phyloP scores from a whole-genome alignment of 2,113 vertebrate genomes.

The Saguinus midas region DNA sequence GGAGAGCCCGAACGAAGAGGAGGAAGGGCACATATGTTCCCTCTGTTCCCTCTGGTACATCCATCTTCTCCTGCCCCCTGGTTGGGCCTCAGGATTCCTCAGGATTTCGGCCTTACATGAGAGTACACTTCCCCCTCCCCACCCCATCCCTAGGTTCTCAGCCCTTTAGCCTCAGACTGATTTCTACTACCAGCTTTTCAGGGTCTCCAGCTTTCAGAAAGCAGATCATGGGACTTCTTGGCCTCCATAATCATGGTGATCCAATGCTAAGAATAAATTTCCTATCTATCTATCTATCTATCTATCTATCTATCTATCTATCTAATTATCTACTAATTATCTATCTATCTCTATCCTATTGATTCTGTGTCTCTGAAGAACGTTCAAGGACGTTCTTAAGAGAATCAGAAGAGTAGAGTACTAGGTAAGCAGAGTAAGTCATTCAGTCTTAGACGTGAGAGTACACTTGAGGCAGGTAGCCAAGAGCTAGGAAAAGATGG shows the following conservation, averaged over 20 bases:
- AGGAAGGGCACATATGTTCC: not conserved
- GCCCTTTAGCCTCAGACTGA: not conserved
- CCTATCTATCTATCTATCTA: not conserved
- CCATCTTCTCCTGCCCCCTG: not conserved
- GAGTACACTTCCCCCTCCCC: rapidly evolving
- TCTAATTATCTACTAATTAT: not conserved
- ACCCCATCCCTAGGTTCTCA: not conserved
- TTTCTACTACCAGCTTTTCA: not conserved
- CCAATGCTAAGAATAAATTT: not conserved
- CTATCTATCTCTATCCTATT: not conserved
- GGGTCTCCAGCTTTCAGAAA: not conserved
- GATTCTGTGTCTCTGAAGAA: not conserved
- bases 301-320: not conserved
- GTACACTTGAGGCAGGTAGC: not conserved
- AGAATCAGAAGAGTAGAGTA: too few species aligned
- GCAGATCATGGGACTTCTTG: not conserved
- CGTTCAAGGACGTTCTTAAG: too few species aligned
- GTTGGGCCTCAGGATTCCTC: not conserved
- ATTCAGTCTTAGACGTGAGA: not conserved
- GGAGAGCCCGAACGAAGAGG: not conserved
- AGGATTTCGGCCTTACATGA: too few species aligned
- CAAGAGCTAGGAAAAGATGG: not conserved
- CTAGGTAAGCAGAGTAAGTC: rapidly evolving
- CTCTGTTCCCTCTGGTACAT: too few species aligned
- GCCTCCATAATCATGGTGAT: not conserved